Conservation (phyloP, 2,797 vertebrate species). For the Phaenicophaeus curvirostris region DNA sequence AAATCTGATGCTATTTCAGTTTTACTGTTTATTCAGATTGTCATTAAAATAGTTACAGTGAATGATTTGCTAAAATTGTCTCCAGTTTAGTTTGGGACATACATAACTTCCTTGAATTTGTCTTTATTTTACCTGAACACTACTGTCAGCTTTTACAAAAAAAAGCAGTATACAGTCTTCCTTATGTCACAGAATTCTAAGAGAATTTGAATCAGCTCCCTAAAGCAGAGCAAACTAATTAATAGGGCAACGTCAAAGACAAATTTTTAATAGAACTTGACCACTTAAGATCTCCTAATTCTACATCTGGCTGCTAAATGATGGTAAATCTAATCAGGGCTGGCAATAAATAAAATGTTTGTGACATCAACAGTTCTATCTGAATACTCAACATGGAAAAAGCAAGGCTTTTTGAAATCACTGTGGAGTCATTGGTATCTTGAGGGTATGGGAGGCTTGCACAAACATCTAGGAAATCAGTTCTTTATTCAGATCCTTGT, state of each 20-base stretch:
- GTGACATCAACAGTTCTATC: conserved; percentile 40
- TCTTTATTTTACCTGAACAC: conserved; percentile 13
- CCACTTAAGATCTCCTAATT: conserved; percentile 48
- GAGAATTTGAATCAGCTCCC: conserved; percentile 1
- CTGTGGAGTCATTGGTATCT: neutral
- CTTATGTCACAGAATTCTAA: conserved; percentile 15
- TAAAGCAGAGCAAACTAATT: conserved; percentile 41
- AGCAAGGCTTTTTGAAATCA: neutral
- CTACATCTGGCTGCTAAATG: conserved; percentile 17
- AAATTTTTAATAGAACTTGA: conserved; percentile 46
- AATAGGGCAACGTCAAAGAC: conserved; percentile 4
- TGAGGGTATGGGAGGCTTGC: neutral
- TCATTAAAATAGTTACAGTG: neutral
- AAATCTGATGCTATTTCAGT: neutral
- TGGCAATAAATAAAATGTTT: conserved; percentile 35
- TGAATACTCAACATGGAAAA: neutral
- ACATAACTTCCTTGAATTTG: neutral
- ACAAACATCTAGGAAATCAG: neutral
- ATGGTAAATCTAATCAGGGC: conserved; percentile 29
- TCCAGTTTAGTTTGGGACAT: neutral
- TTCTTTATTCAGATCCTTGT: neutral
- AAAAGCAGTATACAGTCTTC: neutral
- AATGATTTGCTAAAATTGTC: neutral
- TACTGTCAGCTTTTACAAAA: neutral
- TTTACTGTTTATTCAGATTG: neutral